Evolutionary conservation across 2,797 vertebrate species (phyloP), one percentile per base, ranked within the genome.

Genomic region (Poeciliopsis gracilis): DNA sequence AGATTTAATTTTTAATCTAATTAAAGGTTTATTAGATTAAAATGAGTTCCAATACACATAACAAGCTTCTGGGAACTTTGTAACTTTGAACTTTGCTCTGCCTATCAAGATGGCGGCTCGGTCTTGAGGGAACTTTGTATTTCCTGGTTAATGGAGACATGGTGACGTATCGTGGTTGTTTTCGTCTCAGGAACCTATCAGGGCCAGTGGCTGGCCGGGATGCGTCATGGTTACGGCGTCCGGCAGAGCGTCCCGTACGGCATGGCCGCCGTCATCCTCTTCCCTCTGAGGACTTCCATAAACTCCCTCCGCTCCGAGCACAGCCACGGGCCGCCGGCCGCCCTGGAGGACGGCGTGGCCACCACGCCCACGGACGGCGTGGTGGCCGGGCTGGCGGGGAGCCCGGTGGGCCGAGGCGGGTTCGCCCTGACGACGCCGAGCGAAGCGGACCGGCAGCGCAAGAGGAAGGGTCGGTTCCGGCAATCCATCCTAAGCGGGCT

Each of bases 191-290:
- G 98, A 77, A 99, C 98, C 2, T 99, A 97, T 93, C 98, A 98
- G 92, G 98, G 98, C 87, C 98, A 99, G 93, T 99, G 98, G 98
- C 95, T 96, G 59, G 97, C 96, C 0, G 98, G 98, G 85, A 98
- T 99, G 97, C 98, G 98, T 46, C 98, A 99, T 51, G 98, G 98
- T 55, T 99, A 98, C 2, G 98, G 98, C 1, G 97, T 99, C 59
- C 97, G 98, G 82, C 98, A 99, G 96, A 99, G 98, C 41, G 98
- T 99, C 57, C 98, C 98, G 81, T 99, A 98, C 43, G 98, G 98
- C 93, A 99, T 99, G 97, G 98, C 98, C 11, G 98, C 98, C n/a
- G 96, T 99, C 94, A 99, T 99, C 95, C 96, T 98, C 86, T 99
- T 98, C 81, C 98, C 98, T 66, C 95, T 99, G 92, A 96, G 98